Evolutionary conservation across 1,140 invertebrate genomes (phyloP), one percentile per base, ranked within the genome.

Genomic region (Conus betulinus): DNA sequence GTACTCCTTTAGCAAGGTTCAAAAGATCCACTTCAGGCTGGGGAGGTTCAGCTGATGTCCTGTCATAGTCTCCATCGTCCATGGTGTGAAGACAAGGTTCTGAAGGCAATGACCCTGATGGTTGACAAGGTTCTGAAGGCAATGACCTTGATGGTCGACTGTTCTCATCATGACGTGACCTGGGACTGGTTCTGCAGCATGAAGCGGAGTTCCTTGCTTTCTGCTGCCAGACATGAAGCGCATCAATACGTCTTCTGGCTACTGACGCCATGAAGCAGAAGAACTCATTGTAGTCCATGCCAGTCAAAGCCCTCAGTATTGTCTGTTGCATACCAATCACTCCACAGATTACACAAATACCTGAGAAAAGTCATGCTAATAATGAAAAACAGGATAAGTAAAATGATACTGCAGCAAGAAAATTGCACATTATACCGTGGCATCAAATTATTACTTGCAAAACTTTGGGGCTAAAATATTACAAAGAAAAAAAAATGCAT

Each of bases 271-370:
- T 92, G 92, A 98, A 96, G 76, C 97, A 93, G 86, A 96, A 96
- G 95, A 98, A 98, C 87, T 97, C 96, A 84, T 93, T 91, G 95
- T 97, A 97, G 95, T 99, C 96, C 93, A 99, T 97, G 78, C 98
- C 98, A 96, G 97, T 97, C 27, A 97, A 96, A 39, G 97, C 97
- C 95, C 97, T 97, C 67, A 99, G 95, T 95, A 99, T 94, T 81
- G 92, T 71, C 94, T 95, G 90, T 90, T 79, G 88, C 87, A 92
- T 85, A 85, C 25, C 84, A 90, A 81, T 27, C 85, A 76, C 6
- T 15, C 55, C 53, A 52, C 4, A 53, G 4, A 76, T 76, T 39
- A 86, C 67, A 86, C 20, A 39, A 74, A 76, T 88, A 95, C 95
- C 94, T 95, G 95, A 39, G 39, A 39, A 39, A 39, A 39, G 39